phyloP scores from a whole-genome alignment of 2,113 vertebrate genomes.

The Leuciscus idus region DNA sequence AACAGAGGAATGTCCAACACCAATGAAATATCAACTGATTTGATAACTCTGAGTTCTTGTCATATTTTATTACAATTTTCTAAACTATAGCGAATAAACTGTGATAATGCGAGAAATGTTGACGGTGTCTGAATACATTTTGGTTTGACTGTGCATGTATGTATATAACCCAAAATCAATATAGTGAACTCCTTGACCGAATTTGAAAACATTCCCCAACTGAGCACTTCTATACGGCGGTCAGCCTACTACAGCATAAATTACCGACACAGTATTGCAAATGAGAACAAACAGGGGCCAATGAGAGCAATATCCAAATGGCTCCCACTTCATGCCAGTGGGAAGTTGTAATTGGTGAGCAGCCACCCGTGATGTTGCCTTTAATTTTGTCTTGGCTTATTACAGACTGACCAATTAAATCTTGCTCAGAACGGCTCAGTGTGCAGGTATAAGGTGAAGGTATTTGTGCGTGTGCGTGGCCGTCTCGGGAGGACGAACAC shows the following conservation, averaged over 20 bases:
- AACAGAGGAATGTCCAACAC: too few species aligned
- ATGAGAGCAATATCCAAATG: conserved; percentile 2
- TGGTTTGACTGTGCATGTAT: too few species aligned
- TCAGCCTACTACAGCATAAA: not conserved
- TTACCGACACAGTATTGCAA: not conserved
- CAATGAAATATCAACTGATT: too few species aligned
- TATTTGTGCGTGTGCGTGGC: not conserved
- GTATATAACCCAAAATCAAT: too few species aligned
- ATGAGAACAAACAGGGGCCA: conserved; percentile 3
- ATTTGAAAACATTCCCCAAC: not conserved
- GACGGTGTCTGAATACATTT: too few species aligned
- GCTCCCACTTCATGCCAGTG: conserved; percentile 20
- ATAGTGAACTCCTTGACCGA: not conserved
- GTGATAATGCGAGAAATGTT: too few species aligned
- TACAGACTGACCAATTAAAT: conserved; percentile 54
- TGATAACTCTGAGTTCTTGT: too few species aligned
- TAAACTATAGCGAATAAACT: too few species aligned
- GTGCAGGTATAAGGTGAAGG: not conserved
- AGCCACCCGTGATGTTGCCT: conserved; percentile 28
- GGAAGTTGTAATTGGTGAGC: conserved; percentile 40
- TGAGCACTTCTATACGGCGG: not conserved
- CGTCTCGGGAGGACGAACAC: conserved; percentile 18
- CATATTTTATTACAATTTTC: too few species aligned
- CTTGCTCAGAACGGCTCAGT: not conserved
- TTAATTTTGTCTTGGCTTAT: conserved; percentile 23